Conservation (phyloP, 1,140 invertebrate species). For the Drosophila sproati region DNA sequence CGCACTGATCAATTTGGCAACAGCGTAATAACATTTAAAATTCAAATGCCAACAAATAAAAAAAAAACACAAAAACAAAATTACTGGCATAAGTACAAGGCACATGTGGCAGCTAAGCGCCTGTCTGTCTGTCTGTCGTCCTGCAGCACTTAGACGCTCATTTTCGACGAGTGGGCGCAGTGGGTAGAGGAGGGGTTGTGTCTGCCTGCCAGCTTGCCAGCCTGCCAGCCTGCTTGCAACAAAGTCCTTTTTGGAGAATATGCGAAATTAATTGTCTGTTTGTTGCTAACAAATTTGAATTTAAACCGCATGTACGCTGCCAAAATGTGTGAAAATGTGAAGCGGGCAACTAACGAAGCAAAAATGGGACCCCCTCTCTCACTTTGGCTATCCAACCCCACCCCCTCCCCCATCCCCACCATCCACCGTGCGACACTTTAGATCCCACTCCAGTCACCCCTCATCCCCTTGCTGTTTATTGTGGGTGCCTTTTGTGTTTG, state of each 20-base stretch:
- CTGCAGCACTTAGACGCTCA: slow-evolving; percentile 61
- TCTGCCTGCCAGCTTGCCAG: no score
- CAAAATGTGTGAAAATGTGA: slow-evolving; percentile 41
- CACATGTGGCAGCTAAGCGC: slow-evolving; percentile 17
- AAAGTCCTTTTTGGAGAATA: slow-evolving; percentile 48
- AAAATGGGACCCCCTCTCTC: background rate
- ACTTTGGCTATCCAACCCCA: background rate
- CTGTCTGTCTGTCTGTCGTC: slow-evolving; percentile 2
- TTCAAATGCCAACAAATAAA: slow-evolving; percentile 67
- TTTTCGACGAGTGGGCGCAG: slow-evolving; percentile 24
- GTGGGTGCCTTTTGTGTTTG: slow-evolving; percentile 70
- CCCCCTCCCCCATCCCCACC: background rate
- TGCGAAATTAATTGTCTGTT: slow-evolving; percentile 83
- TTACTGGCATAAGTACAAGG: background rate
- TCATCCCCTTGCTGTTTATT: slow-evolving; percentile 32
- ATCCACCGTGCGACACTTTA: background rate
- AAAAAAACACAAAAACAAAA: slow-evolving; percentile 4
- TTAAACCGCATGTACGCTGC: slow-evolving; percentile 72
- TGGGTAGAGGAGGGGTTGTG: no score
- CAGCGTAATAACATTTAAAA: slow-evolving; percentile 80
- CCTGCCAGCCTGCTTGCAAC: no score
- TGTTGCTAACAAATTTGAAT: slow-evolving; percentile 83
- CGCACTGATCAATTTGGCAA: slow-evolving; percentile 75
- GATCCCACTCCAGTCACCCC: background rate
- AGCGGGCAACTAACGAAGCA: slow-evolving; percentile 37